phyloP scores from a whole-genome alignment of 2,113 vertebrate genomes.

The Gymnorhina tibicen region DNA sequence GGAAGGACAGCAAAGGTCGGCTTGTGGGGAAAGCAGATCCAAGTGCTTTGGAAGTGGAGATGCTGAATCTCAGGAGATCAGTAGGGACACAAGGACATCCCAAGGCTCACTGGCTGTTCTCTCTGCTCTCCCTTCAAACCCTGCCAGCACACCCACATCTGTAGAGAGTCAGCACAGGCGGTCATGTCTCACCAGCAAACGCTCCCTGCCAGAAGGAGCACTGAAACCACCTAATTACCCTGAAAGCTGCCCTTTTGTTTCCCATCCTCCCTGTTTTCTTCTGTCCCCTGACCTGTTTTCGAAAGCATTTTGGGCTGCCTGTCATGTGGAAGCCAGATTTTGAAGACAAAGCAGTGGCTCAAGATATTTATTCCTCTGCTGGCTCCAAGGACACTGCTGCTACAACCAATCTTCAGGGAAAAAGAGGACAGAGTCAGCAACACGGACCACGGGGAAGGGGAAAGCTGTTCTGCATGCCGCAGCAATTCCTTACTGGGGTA shows the following conservation, averaged over 20 bases:
- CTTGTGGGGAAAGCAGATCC: neutral
- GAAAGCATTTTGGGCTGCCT: neutral
- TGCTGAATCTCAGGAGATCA: neutral
- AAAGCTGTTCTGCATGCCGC: neutral
- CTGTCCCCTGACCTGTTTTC: neutral
- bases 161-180: neutral
- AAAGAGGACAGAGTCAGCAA: neutral
- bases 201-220: neutral
- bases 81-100: neutral
- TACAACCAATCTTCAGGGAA: neutral
- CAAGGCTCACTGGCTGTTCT: neutral
- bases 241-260: slow-evolving; percentile 13
- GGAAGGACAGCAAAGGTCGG: neutral
- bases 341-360: neutral
- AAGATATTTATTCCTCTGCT: neutral
- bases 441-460: neutral
- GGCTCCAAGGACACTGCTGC: neutral
- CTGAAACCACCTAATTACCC: neutral
- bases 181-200: neutral
- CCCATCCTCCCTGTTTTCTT: neutral
- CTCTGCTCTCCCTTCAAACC: neutral
- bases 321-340: neutral
- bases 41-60: neutral
- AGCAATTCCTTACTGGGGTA: neutral
- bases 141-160: neutral